Percentiles rank a stretch among this genome's conserved stretches.
These are phyloP conservation scores for Phodopus roborovskii DNA, from an alignment of 2,113 vertebrate genomes.

Conservation along the genomic window DNA sequence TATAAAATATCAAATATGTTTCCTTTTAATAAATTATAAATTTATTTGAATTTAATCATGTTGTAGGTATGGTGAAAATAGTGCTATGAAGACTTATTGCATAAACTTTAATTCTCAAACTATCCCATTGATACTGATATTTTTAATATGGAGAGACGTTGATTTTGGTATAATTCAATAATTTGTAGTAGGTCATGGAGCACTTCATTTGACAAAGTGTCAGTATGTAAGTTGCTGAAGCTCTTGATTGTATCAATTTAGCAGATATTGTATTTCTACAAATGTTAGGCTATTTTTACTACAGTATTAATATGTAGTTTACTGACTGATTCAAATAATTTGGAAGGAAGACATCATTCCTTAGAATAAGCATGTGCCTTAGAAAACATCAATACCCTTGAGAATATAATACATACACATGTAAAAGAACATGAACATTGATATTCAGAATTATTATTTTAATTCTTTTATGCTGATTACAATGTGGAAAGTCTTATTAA, in stretches of 20 bases:
- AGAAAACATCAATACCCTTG: background rate
- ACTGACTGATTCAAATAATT: background rate
- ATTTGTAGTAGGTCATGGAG: background rate
- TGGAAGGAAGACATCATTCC: background rate
- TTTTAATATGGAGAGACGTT: background rate
- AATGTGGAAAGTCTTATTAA: background rate
- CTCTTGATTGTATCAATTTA: background rate
- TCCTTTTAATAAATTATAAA: background rate
- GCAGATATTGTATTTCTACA: background rate
- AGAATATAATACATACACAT: background rate
- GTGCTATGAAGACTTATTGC: background rate
- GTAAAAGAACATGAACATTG: background rate
- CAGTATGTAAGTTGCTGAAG: background rate
- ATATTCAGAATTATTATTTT: background rate
- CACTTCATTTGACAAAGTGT: background rate
- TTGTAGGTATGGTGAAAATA: background rate
- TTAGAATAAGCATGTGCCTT: background rate
- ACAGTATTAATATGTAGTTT: background rate
- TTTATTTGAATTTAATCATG: background rate
- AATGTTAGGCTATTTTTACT: background rate
- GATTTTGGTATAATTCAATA: background rate
- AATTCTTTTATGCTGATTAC: background rate
- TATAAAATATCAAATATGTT: background rate
- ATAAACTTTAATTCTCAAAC: background rate
- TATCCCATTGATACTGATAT: background rate